These are phyloP conservation scores for Myxocyprinus asiaticus DNA, from an alignment of 2,113 vertebrate species.

Conservation along the genomic window DNA sequence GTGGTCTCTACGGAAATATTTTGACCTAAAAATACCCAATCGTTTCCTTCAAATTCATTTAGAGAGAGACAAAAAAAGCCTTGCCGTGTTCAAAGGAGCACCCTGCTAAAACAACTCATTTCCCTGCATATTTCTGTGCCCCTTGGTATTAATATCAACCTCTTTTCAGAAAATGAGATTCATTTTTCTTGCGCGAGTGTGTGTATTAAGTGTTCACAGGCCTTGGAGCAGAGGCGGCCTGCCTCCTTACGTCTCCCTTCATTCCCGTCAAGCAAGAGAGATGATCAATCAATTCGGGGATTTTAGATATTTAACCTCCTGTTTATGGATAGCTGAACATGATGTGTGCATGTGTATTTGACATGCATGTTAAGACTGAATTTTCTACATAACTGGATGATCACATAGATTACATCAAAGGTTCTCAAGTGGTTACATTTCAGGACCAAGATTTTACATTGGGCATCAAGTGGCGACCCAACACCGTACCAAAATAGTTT, in stretches of 20 bases:
- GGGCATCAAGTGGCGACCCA: no score
- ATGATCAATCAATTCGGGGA: slow-evolving; percentile 63
- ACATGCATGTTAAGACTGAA: not conserved
- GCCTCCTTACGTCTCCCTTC: slow-evolving; percentile 45
- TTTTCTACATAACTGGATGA: no score
- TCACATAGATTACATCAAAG: no score
- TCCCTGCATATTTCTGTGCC: slow-evolving; percentile 41
- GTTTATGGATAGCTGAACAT: slow-evolving; percentile 53
- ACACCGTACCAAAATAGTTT: not conserved
- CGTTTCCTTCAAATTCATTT: slow-evolving; percentile 44
- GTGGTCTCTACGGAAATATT: slow-evolving; percentile 22
- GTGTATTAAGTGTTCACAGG: slow-evolving; percentile 41
- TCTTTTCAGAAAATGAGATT: slow-evolving; percentile 52
- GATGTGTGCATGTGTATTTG: slow-evolving; percentile 25
- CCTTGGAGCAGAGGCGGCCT: slow-evolving; percentile 44
- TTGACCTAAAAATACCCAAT: slow-evolving; percentile 43
- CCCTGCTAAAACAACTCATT: slow-evolving; percentile 50
- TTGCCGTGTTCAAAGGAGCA: slow-evolving; percentile 46
- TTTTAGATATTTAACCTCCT: slow-evolving; percentile 49
- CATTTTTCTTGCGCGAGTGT: slow-evolving; percentile 45
- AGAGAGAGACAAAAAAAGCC: slow-evolving; percentile 29
- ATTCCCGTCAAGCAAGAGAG: slow-evolving; percentile 56
- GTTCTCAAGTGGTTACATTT: not conserved
- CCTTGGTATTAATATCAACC: slow-evolving; percentile 51
- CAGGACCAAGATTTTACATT: no score